Evolutionary conservation across 1,140 invertebrate species (phyloP), one percentile per base, ranked within the genome.

Genomic region (Propsilocerus akamusi): DNA sequence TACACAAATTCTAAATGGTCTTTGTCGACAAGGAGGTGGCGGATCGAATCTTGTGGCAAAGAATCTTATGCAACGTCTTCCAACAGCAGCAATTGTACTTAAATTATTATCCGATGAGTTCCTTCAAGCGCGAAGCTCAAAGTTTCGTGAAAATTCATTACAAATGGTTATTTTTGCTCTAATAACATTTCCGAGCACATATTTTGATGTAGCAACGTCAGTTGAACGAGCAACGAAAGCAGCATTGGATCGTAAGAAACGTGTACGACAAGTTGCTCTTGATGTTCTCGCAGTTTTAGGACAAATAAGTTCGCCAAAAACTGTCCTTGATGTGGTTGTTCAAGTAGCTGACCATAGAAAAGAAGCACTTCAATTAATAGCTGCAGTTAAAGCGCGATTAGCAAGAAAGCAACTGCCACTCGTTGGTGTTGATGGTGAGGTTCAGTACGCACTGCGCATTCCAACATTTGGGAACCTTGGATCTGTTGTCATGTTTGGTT

Each of bases 271-370:
- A 56, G 80, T 84, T 4, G 73, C 84, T 0, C 65, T 91, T n/a
- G 87, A 91, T 61, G 78, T 82, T 46, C 63, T 89, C 46, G 81
- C 86, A 4, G 77, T 83, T 23, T 61, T 90, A 4, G 80, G 80
- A 3, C 83, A 88, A 61, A 75, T 83, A 25, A 73, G 82, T 52
- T 76, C 76, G 22, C 64, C 76, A 23, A 54, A 60, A 5, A 53
- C 57, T 17, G 68, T 77, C 14, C 50, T 77, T 22, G 57, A 68
- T 46, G 68, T 69, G 12, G 68, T 73, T 10, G 62, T 66, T 51
- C 57, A 63, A 14, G 66, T 69, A 20, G 60, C 65, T 0, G 62
- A 63, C 26, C 60, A 60, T 34, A 57, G 60, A 26, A 63, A 65
- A 41, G 67, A 74, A 51, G 60, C 64, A 17, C 54, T 66, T 14